Evolutionary conservation across 2,888 invertebrate genomes (phyloP), one percentile per base, ranked within the genome.

Genomic region (Fragum sueziense): DNA sequence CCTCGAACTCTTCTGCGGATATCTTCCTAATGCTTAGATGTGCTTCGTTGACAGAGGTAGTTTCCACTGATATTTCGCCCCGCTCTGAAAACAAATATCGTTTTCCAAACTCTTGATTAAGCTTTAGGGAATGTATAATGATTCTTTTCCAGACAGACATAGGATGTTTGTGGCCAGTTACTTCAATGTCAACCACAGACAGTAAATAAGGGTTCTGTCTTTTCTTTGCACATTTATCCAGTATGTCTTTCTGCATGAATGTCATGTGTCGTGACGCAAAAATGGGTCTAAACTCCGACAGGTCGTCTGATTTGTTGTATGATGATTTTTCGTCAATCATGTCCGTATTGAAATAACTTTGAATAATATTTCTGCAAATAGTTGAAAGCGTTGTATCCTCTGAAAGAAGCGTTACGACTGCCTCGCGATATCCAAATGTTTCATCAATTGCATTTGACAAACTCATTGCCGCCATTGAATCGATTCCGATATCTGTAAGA

Each of bases 401-500:
- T 6, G 68, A 69, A 14, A 69, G 14, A 20, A 69, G 25, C 25
- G 29, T 29, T 17, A 69, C 51, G 9, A 69, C 41, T 41, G 68
- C 29, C 17, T 41, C 41, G 25, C 52, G 51, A 54, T 31, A 70
- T 2, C 33, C 25, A 2, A 52, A 31, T 2, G 33, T 33, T 27
- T 54, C 70, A 27, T 70, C 22, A 1, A 70, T 31, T 6, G 52
- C 51, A 52, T 70, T 70, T 7, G 70, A 70, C 25, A 54, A 51
- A 27, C 52, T 70, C 33, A 70, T 52, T 29, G 70, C 70, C 1
- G 70, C 51, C 54, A 70, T 70, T 7, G 70, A 70, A 31, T 70
- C 70, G 7, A 70, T 70, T n/a, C 70, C 70, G 31, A 70, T 29
- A 31, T 52, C 52, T 9, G 52, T 27, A 17, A 70, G 51, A 25